These are phyloP conservation scores for Pegoplata infirma DNA, from an alignment of 2,888 invertebrate genomes.

Conservation along the genomic window DNA sequence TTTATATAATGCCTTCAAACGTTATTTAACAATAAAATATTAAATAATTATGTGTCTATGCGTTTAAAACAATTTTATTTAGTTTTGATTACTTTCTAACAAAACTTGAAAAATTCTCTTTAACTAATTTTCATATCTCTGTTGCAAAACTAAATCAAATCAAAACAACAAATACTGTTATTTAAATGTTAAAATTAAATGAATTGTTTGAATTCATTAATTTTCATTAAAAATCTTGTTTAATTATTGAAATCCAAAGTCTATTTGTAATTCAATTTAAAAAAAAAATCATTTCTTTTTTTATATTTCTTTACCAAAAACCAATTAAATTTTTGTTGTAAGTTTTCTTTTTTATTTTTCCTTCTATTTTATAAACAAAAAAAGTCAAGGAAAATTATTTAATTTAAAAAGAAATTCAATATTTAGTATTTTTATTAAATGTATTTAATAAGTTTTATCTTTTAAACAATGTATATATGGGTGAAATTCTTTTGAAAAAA, in stretches of 20 bases:
- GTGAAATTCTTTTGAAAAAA: background rate
- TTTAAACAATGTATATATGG: background rate
- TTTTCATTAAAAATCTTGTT: background rate
- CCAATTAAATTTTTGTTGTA: background rate
- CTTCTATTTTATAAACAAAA: too few relatives aligned
- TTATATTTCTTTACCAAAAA: background rate
- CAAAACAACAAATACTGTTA: background rate
- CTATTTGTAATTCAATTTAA: background rate
- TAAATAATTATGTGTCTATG: background rate
- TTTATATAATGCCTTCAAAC: conserved; percentile 29
- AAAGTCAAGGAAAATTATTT: background rate
- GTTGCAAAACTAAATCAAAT: background rate
- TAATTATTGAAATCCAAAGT: background rate
- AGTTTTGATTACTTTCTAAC: background rate
- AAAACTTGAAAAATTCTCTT: background rate
- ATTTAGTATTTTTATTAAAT: background rate
- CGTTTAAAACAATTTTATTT: background rate
- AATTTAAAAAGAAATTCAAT: background rate
- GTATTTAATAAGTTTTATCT: conserved; percentile 6
- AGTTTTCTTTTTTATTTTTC: background rate
- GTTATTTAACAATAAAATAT: conserved; percentile 27
- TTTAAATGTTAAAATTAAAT: background rate
- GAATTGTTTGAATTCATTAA: background rate
- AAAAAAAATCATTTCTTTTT: too few relatives aligned
- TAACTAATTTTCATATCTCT: background rate